Evolutionary conservation across 2,888 invertebrate species (phyloP), one percentile per base, ranked within the genome.

Genomic region (Eulithis prunata): DNA sequence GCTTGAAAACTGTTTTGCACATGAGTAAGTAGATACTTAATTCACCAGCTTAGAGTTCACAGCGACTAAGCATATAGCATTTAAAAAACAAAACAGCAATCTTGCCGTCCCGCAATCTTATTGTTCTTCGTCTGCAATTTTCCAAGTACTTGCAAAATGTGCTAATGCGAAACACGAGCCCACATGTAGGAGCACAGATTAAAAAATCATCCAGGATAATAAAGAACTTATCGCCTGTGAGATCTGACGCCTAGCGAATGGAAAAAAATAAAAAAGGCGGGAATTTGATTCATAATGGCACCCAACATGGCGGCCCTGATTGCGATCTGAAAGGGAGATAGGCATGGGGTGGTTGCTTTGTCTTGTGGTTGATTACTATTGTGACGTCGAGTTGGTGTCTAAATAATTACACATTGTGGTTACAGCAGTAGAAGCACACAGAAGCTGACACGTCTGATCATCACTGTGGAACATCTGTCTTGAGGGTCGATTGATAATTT

Each of bases 201-300:
- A 91, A 90, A 90, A 91, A 89, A 90, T 90, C 89, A 90, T 90
- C 87, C 89, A 89, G 90, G 88, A 90, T 90, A 90, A 91, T 91
- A 90, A 90, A 89, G 89, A 86, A 83, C 81, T 91, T 91, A 91
- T 91, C 91, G 83, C 82, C 86, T 89, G 87, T 86, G 89, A 88
- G 89, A 91, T 91, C 91, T 89, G 86, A 89, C 83, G 89, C 71
- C 75, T 84, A 85, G 83, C 82, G 84, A 86, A 85, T 84, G 81
- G 82, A 85, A 87, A 69, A 87, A 87, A 84, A 81, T 78, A 78
- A 87, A 89, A 90, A 91, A 87, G 85, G 90, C 89, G 89, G 88
- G 88, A 88, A 87, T 90, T 90, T 87, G 89, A 90, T 90, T 90
- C 89, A 87, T 90, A 90, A 91, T 90, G 90, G 85, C 86, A 83